Conservation (phyloP, 2,113 vertebrate species). For the Podilymbus podiceps region DNA sequence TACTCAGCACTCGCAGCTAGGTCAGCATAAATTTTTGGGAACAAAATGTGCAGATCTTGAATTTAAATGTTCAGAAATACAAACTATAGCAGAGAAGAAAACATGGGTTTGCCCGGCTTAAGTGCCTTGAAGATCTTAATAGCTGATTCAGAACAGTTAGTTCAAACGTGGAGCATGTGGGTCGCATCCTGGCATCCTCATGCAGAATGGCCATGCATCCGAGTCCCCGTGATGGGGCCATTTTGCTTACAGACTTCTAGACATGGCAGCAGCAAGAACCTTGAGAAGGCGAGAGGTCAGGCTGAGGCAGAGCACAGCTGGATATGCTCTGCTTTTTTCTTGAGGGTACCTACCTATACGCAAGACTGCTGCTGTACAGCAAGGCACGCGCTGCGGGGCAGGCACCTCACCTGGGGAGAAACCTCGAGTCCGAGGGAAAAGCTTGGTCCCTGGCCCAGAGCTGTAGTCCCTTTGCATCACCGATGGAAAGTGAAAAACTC, state of each 20-base stretch:
- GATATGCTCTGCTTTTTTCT: not conserved
- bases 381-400: fast-evolving
- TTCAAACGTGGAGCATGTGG: fast-evolving
- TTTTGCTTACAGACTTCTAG: not conserved
- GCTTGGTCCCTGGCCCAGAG: not conserved
- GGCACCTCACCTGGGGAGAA: not conserved
- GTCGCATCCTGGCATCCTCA: not conserved
- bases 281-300: not conserved
- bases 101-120: not conserved
- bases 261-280: not conserved
- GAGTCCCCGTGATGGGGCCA: fast-evolving
- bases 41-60: not conserved
- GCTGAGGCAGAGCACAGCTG: not conserved
- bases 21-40: not conserved
- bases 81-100: not conserved
- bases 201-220: fast-evolving
- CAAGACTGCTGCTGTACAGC: not conserved
- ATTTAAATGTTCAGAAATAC: not conserved
- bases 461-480: not conserved
- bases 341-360: not conserved
- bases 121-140: not conserved
- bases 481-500: fast-evolving
- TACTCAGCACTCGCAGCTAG: not conserved
- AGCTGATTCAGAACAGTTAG: not conserved
- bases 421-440: fast-evolving